These are phyloP conservation scores for Hirtodrosophila histrioides DNA, from an alignment of 2,888 invertebrate species.

Conservation along the genomic window DNA sequence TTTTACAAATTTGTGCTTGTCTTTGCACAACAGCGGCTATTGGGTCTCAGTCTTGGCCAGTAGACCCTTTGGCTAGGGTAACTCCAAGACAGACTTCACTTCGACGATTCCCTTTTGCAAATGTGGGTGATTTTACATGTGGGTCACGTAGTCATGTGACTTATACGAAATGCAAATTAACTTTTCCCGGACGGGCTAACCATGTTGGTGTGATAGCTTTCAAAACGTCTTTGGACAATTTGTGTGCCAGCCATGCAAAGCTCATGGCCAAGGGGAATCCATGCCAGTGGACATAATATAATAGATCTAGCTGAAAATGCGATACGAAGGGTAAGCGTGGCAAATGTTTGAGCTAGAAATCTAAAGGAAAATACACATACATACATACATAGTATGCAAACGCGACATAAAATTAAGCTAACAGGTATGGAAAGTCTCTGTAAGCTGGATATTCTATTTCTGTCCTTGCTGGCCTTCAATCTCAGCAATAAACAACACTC, in stretches of 20 bases:
- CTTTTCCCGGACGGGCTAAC: slow-evolving; percentile 22
- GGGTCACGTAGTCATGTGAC: slow-evolving; percentile 66
- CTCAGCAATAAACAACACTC: slow-evolving; percentile 17
- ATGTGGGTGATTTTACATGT: slow-evolving; percentile 44
- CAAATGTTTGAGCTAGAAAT: too few relatives aligned
- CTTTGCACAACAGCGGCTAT: slow-evolving; percentile 45
- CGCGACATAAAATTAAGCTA: slow-evolving; percentile 8
- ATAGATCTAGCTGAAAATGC: slow-evolving; percentile 20
- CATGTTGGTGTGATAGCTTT: slow-evolving; percentile 20
- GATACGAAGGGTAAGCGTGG: neutral
- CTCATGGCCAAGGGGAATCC: slow-evolving; percentile 28
- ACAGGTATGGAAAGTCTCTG: slow-evolving; percentile 2
- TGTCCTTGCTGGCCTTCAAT: slow-evolving; percentile 1
- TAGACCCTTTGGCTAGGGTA: neutral
- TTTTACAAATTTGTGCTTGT: slow-evolving; percentile 65
- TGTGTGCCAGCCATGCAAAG: slow-evolving; percentile 22
- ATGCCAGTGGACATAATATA: slow-evolving; percentile 42
- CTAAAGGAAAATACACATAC: too few relatives aligned
- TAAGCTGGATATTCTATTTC: neutral
- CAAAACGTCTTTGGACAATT: slow-evolving; percentile 24
- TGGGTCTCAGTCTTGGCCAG: slow-evolving; percentile 5
- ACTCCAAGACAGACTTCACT: neutral
- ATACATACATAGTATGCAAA: neutral
- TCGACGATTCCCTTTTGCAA: neutral
- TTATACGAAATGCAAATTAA: slow-evolving; percentile 72